Evolutionary conservation across 2,888 invertebrate genomes (phyloP), one percentile per base, ranked within the genome.

Genomic region (Dicranocentrus wangi): DNA sequence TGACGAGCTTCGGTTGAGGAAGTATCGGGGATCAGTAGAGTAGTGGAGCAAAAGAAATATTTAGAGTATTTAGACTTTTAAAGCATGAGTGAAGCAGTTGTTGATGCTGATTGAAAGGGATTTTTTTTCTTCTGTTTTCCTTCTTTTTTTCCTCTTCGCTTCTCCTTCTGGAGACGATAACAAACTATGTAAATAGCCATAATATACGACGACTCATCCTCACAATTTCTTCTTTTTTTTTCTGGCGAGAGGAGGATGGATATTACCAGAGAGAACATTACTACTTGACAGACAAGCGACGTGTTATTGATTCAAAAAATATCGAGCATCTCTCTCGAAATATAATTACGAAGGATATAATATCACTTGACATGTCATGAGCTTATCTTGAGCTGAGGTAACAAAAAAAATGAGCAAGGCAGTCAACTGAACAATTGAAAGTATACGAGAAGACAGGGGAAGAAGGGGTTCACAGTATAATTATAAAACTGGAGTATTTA

Each of bases 341-440:
- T 63, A 75, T 73, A 68, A 81, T 75, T 69, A 73, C 69, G 28
- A 69, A 25, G 80, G 66, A 68, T 63, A 75, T 80, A 70, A 73
- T 75, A 81, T 81, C 81, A 81, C 69, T 81, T 81, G 81, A 81
- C 81, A 70, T 75, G 70, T 63, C 55, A 70, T 80, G 15, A 21
- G 69, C 63, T 75, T 81, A 81, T 81, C 81, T 75, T 42, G 73
- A 68, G 75, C 51, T 81, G 27, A 51, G 51, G 68, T 66, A 75
- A n/a, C n/a, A n/a, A n/a, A n/a, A n/a, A n/a, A 73, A 73, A 73
- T 73, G 72, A 72, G 42, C 28, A 68, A 58, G n/a, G 68, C 72
- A 80, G 47, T 73, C 73, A 69, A 73, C 68, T 61, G 80, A 73
- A 69, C 72, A 80, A 80, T 73, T 61, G 65, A 55, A 23, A 7